phyloP scores from a whole-genome alignment of 2,797 vertebrate genomes.

The Falco rusticolus region DNA sequence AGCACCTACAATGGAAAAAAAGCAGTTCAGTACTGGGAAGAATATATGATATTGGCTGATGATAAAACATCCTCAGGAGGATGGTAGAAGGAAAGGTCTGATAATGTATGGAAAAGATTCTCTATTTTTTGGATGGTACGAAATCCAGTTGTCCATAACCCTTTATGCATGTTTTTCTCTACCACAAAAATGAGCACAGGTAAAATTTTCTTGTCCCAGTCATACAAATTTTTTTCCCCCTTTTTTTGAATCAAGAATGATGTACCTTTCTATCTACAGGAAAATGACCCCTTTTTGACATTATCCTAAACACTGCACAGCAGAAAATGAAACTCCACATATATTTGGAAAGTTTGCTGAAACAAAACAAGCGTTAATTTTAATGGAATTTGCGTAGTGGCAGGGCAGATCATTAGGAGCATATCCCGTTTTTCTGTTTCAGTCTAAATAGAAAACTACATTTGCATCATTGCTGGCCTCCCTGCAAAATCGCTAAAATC shows the following conservation, averaged over 20 bases:
- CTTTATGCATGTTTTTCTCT: not conserved
- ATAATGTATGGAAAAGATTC: not conserved
- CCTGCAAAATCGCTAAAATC: not conserved
- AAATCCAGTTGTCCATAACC: not conserved
- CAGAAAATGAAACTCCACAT: not conserved
- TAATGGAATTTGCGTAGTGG: not conserved
- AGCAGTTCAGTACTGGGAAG: not conserved
- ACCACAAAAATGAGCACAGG: not conserved
- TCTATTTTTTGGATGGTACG: not conserved
- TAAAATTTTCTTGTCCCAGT: not conserved
- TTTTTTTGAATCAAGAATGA: not conserved
- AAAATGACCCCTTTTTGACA: not conserved
- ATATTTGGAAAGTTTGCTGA: not conserved
- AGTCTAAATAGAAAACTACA: not conserved
- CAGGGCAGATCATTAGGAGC: not conserved
- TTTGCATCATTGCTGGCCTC: not conserved
- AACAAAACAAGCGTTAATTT: not conserved
- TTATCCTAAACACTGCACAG: not conserved
- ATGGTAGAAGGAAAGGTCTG: not conserved
- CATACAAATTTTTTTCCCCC: accelerated
- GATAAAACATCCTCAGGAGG: not conserved
- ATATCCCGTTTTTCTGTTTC: not conserved
- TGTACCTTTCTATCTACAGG: not conserved
- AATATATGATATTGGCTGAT: not conserved
- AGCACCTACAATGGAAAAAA: not conserved